These are phyloP conservation scores for Tyrannus savana DNA, from an alignment of 2,113 vertebrate genomes.

Conservation along the genomic window DNA sequence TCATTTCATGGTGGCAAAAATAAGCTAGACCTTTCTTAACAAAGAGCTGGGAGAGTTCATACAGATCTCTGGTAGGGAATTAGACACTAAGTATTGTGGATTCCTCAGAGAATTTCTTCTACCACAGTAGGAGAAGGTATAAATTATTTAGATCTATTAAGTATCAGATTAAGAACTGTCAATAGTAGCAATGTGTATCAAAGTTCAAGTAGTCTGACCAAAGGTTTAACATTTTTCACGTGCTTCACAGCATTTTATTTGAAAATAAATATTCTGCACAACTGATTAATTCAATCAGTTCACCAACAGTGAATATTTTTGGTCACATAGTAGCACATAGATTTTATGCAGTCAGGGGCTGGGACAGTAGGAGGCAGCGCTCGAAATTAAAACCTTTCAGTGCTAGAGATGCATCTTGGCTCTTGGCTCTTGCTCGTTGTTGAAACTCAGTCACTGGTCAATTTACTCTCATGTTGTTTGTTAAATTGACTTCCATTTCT, in stretches of 20 bases:
- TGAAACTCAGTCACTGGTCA: neutral
- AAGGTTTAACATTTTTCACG: neutral
- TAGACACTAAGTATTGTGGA: neutral
- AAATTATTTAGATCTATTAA: neutral
- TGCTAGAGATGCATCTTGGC: neutral
- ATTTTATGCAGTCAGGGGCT: neutral
- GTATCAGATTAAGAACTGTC: neutral
- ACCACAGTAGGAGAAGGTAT: neutral
- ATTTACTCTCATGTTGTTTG: neutral
- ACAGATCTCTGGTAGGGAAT: neutral
- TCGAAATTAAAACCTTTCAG: neutral
- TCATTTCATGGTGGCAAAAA: neutral
- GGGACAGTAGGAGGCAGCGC: neutral
- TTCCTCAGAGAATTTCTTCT: neutral
- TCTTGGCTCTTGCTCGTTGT: neutral
- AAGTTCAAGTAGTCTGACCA: neutral
- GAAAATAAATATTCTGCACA: neutral
- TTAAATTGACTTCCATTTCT: neutral
- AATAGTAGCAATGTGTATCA: neutral
- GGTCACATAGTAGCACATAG: neutral
- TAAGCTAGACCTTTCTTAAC: neutral
- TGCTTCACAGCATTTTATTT: neutral
- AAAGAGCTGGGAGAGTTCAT: neutral
- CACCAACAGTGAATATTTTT: neutral
- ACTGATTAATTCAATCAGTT: neutral